A percentile compares a stretch with the other conserved stretches of the same genome.
Evolutionary conservation across 2,113 vertebrate genomes (phyloP).

Genomic region (Eira barbara): DNA sequence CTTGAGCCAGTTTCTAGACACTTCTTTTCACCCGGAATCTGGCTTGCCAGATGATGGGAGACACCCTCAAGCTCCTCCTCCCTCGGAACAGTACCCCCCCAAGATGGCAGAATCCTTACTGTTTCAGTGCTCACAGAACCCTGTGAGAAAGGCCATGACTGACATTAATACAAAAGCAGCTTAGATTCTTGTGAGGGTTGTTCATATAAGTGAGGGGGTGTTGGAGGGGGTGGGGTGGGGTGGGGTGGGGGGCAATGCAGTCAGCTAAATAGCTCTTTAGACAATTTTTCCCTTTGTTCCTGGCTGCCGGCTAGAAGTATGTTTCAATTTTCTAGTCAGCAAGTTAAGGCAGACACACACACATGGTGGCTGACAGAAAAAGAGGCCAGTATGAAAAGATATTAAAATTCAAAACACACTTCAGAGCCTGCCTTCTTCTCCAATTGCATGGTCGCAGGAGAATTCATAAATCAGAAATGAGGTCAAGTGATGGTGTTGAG

Average conservation of each 20-base stretch:
- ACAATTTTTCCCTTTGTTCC: constrained; percentile 66
- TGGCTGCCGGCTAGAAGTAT: not conserved
- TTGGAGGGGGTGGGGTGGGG: not conserved
- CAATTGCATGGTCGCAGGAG: not conserved
- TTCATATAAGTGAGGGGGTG: not conserved
- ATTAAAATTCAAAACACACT: constrained; percentile 62
- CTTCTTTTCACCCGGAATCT: not conserved
- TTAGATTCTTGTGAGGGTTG: not conserved
- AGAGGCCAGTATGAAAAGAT: constrained; percentile 45
- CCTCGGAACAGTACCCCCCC: not conserved
- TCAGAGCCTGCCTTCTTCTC: constrained; percentile 42
- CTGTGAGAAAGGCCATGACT: not conserved
- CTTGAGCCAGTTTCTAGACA: not conserved
- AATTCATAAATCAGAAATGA: constrained; percentile 55
- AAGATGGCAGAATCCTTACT: not conserved
- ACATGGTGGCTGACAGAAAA: constrained; percentile 48
- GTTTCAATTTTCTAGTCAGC: constrained; percentile 57
- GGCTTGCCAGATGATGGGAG: not conserved
- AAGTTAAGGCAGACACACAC: constrained; percentile 54
- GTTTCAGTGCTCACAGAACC: not conserved
- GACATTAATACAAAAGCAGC: not conserved
- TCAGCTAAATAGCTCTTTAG: constrained; percentile 14
- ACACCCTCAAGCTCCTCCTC: not conserved
- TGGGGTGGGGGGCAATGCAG: not conserved
- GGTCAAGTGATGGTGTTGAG: constrained; percentile 20